These are phyloP conservation scores for Ellobius talpinus DNA, from an alignment of 2,113 vertebrate genomes.

Conservation along the genomic window DNA sequence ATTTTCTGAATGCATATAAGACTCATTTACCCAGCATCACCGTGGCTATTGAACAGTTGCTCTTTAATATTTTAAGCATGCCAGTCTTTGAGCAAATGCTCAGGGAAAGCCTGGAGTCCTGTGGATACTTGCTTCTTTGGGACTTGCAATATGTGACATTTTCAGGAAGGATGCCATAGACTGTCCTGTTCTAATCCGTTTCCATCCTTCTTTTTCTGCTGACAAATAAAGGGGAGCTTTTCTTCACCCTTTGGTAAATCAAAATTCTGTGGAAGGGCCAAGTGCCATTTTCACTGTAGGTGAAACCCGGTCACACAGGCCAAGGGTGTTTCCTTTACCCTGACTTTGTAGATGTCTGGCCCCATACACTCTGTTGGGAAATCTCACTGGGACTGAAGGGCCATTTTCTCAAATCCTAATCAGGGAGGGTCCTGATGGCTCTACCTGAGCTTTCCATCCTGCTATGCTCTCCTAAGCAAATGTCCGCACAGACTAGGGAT, in stretches of 20 bases:
- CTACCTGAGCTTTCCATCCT: not conserved
- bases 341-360: not conserved
- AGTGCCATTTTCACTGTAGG: not conserved
- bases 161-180: not conserved
- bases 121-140: not conserved
- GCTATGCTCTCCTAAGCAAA: not conserved
- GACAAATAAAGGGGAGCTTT: not conserved
- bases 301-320: not conserved
- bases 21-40: not conserved
- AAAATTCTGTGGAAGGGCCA: slow-evolving; percentile 11
- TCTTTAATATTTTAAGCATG: not conserved
- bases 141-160: not conserved
- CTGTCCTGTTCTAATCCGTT: not conserved
- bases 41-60: not conserved
- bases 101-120: slow-evolving; percentile 61
- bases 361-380: not conserved
- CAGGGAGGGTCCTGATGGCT: not conserved
- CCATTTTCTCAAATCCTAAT: not conserved
- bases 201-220: slow-evolving; percentile 11
- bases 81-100: slow-evolving; percentile 70
- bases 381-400: not conserved
- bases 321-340: not conserved
- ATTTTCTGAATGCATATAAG: not conserved
- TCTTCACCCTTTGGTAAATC: slow-evolving; percentile 21
- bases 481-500: not conserved